Base-by-base conservation (phyloP, 2,113 vertebrate genomes). In the Antennarius striatus region DNA sequence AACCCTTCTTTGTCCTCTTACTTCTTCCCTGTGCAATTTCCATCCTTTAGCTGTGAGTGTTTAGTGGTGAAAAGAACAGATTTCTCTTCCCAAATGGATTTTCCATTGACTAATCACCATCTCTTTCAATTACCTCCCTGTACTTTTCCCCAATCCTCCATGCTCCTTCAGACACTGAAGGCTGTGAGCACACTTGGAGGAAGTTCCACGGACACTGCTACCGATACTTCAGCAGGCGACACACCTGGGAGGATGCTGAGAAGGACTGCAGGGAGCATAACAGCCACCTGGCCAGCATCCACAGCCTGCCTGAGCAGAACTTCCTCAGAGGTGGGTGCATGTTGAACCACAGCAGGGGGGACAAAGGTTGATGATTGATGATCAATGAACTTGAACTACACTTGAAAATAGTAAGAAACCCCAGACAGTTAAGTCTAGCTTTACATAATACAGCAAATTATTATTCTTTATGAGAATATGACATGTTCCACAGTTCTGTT, bases 171-270 rank as follows among this genome's bases (percentile, higher is more conserved):
- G 96, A 98, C 90, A 97, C 96, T 0, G 95, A 96, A 80, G 95
- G 95, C 78, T 98, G 96, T 0, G 96, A 97, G 55, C 95, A 92
- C 53, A 93, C 92, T 15, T 98, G 96, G 96, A 94, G 94, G 87
- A 98, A 98, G 89, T 98, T 96, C 88, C 96, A 96, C 22, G 96
- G 95, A 3, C 95, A 96, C 85, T 98, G 96, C 81, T 98, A 96
- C 84, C 91, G 94, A 6, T 96, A 95, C 80, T 96, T 96, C 15
- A 77, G 94, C 2, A 94, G 94, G 51, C 92, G 96, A 32, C 94
- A 96, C 72, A 93, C 94, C 0, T 97, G 96, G 96, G 96, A 97
- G 84, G 96, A 98, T 0, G 96, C 95, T 0, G 96, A 98, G 81
- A 92, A 95, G 48, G 96, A 97, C 56, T 98, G 96, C 64, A 93